These are phyloP conservation scores for Popillia japonica DNA, from an alignment of 1,140 invertebrate species.

Conservation along the genomic window DNA sequence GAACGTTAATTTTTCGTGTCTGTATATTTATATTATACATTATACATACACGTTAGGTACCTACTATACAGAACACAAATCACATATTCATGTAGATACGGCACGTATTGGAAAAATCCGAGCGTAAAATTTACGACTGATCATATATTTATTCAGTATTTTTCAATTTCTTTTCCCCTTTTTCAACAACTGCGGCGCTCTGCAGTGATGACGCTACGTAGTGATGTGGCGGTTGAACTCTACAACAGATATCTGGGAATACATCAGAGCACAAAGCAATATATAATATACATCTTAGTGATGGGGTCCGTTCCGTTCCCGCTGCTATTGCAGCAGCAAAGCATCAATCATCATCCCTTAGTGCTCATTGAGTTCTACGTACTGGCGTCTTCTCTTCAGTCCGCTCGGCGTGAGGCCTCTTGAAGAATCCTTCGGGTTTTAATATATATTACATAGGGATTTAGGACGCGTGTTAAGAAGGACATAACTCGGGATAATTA, in stretches of 20 bases:
- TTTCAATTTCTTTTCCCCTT: slow-evolving; percentile 49
- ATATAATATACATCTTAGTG: not conserved
- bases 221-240: too few species aligned
- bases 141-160: slow-evolving; percentile 53
- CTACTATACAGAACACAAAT: slow-evolving; percentile 44
- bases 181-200: not conserved
- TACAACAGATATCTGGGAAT: not conserved
- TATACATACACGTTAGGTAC: slow-evolving; percentile 6
- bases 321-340: not conserved
- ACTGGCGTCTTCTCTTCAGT: not conserved
- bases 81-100: slow-evolving; percentile 48
- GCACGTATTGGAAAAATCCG: slow-evolving; percentile 50
- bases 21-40: not conserved
- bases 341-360: not conserved
- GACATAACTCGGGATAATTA: not conserved
- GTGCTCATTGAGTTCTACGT: too few species aligned
- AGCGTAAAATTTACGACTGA: slow-evolving; percentile 49
- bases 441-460: not conserved
- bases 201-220: too few species aligned
- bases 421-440: not conserved
- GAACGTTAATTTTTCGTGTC: too few species aligned
- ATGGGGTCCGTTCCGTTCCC: not conserved
- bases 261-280: not conserved
- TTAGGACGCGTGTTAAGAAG: not conserved
- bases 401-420: too few species aligned